Base-by-base conservation (phyloP, 92 coral and sea anemone species). In the Plumapathes pennacea region DNA sequence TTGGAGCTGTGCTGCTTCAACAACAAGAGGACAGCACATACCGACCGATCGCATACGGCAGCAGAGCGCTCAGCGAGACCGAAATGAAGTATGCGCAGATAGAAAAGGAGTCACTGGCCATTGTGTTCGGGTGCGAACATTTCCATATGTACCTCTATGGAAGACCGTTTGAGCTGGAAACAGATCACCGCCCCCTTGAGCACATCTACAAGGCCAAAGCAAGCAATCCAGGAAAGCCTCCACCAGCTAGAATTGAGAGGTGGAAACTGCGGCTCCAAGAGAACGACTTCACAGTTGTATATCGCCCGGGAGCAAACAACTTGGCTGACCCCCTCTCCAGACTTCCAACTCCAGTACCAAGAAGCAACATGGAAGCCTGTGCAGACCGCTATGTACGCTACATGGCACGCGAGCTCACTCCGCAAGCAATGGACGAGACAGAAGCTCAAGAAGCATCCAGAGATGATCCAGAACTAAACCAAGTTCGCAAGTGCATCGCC, bases 281-380 rank as follows among this genome's bases (percentile, higher is more conserved):
- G 33, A 72, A 66, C 49, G 67, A 81, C 64, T 73, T 81, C 32
- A 66, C 11, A 33, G 77, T 63, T 13, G 57, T 62, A 3, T 69
- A 78, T 49, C 32, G 64, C 36, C 85, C 85, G 18, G 69, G 80
- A 9, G 6, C 27, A 8, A 32, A 29, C 13, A 79, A 79, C 49
- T 64, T 70, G 15, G 80, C 80, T 2, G 64, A 71, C 57, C 60
- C 71, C 43, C 29, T 71, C 41, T 71, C 69, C 25, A 42, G 64
- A 22, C 49, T 61, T 10, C 72, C 63, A 15, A 60, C n/a, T 27
- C 57, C 43, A 34, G 12, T 17, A 54, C 15, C 69, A 18, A 5
- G 68, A 37, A 68, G 79, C 42, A 74, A 74, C 74, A 82, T 54
- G 68, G 70, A 82, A 46, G 39, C 56, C 26, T 82, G 83, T 32